Percentiles rank a stretch among this genome's conserved stretches.
Evolutionary conservation across 2,797 vertebrate species (phyloP).

Genomic region (Thripadectes ignobilis): DNA sequence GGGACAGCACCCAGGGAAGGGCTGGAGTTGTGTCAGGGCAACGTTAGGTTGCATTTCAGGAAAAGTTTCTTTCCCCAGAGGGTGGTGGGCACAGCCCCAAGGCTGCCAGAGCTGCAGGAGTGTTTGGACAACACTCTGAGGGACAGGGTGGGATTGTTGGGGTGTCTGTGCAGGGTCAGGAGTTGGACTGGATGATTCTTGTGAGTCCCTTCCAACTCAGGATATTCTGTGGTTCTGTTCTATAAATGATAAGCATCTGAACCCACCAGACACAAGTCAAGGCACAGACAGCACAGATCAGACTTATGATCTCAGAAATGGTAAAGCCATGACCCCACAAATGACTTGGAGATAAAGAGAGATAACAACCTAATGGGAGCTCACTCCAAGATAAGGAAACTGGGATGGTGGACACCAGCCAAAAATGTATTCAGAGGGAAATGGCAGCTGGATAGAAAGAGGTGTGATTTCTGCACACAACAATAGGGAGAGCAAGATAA

Average conservation of each 20-base stretch:
- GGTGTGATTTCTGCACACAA: neutral
- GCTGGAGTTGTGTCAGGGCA: neutral
- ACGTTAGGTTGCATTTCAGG: neutral
- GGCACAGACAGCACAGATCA: neutral
- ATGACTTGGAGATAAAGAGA: neutral
- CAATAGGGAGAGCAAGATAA: neutral
- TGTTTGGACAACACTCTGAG: neutral
- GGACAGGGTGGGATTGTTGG: neutral
- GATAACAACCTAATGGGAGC: neutral
- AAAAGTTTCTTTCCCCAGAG: neutral
- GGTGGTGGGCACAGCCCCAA: neutral
- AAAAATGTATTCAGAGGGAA: neutral
- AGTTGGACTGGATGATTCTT: fast-evolving
- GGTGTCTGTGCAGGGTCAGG: neutral
- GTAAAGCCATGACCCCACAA: neutral
- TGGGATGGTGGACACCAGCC: neutral
- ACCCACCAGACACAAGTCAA: neutral
- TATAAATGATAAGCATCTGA: fast-evolving
- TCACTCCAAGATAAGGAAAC: neutral
- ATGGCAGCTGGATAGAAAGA: neutral
- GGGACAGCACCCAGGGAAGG: neutral
- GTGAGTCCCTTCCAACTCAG: neutral
- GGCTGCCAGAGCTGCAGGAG: neutral
- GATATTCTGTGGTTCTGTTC: neutral
- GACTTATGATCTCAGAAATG: neutral